phyloP scores from a whole-genome alignment of 2,888 invertebrate genomes.

The Emmelina monodactyla region DNA sequence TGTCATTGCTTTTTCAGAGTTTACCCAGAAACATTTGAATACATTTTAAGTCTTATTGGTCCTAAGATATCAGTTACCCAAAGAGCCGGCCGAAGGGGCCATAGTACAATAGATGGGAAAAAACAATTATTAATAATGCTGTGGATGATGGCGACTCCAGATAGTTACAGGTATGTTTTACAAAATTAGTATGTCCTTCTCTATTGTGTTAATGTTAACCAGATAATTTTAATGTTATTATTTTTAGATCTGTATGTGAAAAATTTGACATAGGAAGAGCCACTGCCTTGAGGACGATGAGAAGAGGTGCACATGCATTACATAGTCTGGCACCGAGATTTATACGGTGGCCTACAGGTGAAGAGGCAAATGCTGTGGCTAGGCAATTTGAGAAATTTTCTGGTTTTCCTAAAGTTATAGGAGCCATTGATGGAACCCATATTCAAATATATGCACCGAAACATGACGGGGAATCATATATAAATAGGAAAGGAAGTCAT shows the following conservation, averaged over 20 bases:
- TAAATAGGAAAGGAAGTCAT: not conserved
- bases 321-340: not conserved
- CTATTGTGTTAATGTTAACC: not conserved
- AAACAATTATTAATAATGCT: not conserved
- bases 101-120: not conserved
- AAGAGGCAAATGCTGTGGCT: not conserved
- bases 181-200: not conserved
- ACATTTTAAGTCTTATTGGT: not conserved
- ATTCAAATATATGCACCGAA: not conserved
- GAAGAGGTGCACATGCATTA: not conserved
- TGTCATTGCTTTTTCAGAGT: not conserved
- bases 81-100: not conserved
- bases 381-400: not conserved
- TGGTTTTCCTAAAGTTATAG: slow-evolving; percentile 1
- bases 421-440: slow-evolving; percentile 1
- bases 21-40: not conserved
- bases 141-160: not conserved
- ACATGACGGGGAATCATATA: not conserved
- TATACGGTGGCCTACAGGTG: not conserved
- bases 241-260: slow-evolving; percentile 1
- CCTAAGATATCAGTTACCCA: not conserved
- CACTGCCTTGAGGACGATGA: not conserved
- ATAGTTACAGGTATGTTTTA: not conserved
- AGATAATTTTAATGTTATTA: not conserved
- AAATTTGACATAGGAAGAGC: not conserved